Percentiles rank a stretch among this genome's conserved stretches.
These are phyloP conservation scores for Toxotes jaculatrix DNA, from an alignment of 2,113 vertebrate species.

Conservation along the genomic window DNA sequence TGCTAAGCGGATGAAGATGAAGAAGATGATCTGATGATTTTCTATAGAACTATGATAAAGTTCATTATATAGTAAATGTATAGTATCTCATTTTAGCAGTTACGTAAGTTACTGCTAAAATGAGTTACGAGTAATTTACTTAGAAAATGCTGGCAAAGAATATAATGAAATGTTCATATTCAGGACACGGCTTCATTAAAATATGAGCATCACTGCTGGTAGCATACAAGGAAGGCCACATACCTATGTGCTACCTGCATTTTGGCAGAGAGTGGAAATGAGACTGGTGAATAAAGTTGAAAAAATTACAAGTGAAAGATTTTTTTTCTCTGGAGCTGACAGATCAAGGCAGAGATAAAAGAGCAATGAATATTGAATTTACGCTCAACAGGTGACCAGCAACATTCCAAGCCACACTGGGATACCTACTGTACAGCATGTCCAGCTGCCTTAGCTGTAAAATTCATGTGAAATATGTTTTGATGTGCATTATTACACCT, in stretches of 20 bases:
- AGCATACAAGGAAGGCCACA: neutral
- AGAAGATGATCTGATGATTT: too few species aligned
- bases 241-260: neutral
- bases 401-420: neutral
- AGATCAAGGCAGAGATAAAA: neutral
- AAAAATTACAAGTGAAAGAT: neutral
- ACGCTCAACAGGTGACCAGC: neutral
- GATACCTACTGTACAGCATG: neutral
- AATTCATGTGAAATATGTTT: neutral
- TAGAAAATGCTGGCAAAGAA: neutral
- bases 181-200: neutral
- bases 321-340: neutral
- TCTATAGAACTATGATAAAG: too few species aligned
- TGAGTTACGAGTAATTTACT: neutral
- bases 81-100: neutral
- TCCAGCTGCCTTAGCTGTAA: neutral
- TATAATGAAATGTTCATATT: neutral
- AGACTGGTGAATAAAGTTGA: neutral
- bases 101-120: too few species aligned
- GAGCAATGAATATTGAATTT: neutral
- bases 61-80: neutral
- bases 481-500: neutral
- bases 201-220: neutral
- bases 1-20: too few species aligned
- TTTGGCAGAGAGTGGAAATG: neutral